Evolutionary conservation across 1,140 invertebrate species (phyloP).

Genomic region (Papilio polytes): DNA sequence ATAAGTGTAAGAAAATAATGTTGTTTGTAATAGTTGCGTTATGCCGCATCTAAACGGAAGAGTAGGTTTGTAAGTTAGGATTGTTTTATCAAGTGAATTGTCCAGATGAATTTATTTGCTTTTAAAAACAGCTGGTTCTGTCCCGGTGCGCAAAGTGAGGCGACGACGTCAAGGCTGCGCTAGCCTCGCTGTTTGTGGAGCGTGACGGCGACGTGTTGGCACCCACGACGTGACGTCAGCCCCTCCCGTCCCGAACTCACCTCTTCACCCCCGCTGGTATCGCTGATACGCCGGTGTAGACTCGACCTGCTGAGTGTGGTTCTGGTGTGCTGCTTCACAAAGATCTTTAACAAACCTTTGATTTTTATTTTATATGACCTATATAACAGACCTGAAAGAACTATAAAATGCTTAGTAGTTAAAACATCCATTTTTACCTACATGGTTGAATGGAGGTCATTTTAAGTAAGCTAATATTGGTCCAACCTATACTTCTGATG

Average conservation of each 20-base stretch:
- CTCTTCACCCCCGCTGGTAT: background rate
- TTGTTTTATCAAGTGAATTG: constrained; percentile 33
- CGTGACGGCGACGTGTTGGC: constrained; percentile 80
- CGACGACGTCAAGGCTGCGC: constrained; percentile 74
- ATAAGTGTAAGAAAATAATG: background rate
- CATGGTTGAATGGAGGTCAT: too few relatives aligned
- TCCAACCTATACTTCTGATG: too few relatives aligned
- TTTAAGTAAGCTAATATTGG: too few relatives aligned
- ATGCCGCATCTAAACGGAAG: constrained; percentile 4
- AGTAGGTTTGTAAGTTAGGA: background rate
- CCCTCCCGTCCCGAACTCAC: constrained; percentile 39
- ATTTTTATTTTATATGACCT: background rate
- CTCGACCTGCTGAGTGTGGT: background rate
- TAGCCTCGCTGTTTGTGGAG: constrained; percentile 82
- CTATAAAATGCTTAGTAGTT: too few relatives aligned
- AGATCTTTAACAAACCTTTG: background rate
- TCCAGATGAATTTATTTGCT: constrained; percentile 37
- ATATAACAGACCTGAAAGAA: too few relatives aligned
- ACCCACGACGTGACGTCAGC: constrained; percentile 78
- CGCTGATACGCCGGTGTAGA: background rate
- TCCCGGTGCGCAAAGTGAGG: constrained; percentile 74
- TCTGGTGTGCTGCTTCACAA: background rate
- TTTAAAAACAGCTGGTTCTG: constrained; percentile 42
- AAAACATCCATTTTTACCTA: too few relatives aligned
- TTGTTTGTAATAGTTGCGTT: background rate